These are phyloP conservation scores for Enteromius afrohamiltoni DNA, from an alignment of 2,797 vertebrate genomes.

Conservation along the genomic window DNA sequence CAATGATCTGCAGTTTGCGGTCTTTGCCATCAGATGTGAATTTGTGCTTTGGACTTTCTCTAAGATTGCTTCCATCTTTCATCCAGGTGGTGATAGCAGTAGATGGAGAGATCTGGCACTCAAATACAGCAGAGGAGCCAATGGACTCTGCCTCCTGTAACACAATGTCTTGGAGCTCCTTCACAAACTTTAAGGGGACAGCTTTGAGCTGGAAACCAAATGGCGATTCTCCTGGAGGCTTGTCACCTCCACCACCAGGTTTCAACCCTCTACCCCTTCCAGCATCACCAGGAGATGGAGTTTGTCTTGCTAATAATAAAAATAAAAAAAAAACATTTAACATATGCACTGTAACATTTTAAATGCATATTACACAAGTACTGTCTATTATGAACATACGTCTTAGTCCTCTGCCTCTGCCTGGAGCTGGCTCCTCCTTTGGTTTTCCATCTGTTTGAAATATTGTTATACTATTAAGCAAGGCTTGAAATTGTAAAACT, in stretches of 20 bases:
- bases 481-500: not conserved
- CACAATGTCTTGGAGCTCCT: conserved; percentile 91
- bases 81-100: conserved; percentile 94
- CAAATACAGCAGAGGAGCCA: conserved; percentile 92
- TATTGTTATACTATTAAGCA: conserved; percentile 31
- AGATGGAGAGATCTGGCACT: conserved; percentile 93
- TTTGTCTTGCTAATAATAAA: conserved; percentile 86
- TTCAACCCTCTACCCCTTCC: conserved; percentile 85
- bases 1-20: conserved; percentile 92
- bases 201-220: conserved; percentile 95
- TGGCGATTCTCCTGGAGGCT: conserved; percentile 92
- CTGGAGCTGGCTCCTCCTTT: conserved; percentile 85
- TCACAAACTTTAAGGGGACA: conserved; percentile 94
- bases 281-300: conserved; percentile 93
- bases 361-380: not conserved
- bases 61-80: conserved; percentile 93
- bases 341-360: not conserved
- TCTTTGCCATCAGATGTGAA: conserved; percentile 97
- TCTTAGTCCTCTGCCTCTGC: conserved; percentile 87
- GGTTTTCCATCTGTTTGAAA: conserved; percentile 90
- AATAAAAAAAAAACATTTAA: conserved; percentile 41
- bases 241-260: conserved; percentile 92
- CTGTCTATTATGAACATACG: conserved; percentile 75
- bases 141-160: conserved; percentile 93
- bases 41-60: conserved; percentile 94